These are phyloP conservation scores for Podotricha telesiphe DNA, from an alignment of 2,888 invertebrate species.

Conservation along the genomic window DNA sequence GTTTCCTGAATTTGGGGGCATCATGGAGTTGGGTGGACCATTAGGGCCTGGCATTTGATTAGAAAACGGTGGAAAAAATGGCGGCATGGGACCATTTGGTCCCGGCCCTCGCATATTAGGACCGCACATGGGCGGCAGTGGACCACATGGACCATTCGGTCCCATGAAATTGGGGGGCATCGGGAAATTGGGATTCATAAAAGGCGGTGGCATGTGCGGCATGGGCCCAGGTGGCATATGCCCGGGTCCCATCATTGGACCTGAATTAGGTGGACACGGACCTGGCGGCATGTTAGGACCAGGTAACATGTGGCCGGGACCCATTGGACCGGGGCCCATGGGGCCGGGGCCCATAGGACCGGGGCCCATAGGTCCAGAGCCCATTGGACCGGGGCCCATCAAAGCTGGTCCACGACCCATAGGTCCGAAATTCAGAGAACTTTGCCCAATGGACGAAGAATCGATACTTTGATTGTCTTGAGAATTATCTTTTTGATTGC, in stretches of 20 bases:
- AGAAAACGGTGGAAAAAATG: constrained; percentile 57
- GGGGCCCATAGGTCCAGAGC: constrained; percentile 36
- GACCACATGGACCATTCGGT: constrained; percentile 62
- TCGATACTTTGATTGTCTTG: constrained; percentile 40
- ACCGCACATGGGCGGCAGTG: constrained; percentile 59
- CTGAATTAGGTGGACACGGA: constrained; percentile 39
- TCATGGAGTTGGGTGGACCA: constrained; percentile 62
- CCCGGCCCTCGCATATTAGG: constrained; percentile 55
- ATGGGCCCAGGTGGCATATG: constrained; percentile 58
- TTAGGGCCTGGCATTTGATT: constrained; percentile 57
- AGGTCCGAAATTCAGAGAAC: constrained; percentile 41
- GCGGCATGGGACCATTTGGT: constrained; percentile 59
- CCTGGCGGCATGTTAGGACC: constrained; percentile 37
- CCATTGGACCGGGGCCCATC: constrained; percentile 48
- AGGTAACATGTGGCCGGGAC: constrained; percentile 34
- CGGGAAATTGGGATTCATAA: constrained; percentile 67
- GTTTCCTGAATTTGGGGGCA: constrained; percentile 59
- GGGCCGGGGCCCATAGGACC: constrained; percentile 42
- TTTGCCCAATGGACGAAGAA: constrained; percentile 43
- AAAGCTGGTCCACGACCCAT: constrained; percentile 42
- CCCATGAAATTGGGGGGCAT: constrained; percentile 76
- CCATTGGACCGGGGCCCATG: constrained; percentile 46
- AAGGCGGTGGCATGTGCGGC: constrained; percentile 60
- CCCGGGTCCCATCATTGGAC: constrained; percentile 51
- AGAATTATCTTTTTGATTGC: constrained; percentile 44